phyloP scores from a whole-genome alignment of 2,888 invertebrate genomes.

The Stramonita haemastoma region DNA sequence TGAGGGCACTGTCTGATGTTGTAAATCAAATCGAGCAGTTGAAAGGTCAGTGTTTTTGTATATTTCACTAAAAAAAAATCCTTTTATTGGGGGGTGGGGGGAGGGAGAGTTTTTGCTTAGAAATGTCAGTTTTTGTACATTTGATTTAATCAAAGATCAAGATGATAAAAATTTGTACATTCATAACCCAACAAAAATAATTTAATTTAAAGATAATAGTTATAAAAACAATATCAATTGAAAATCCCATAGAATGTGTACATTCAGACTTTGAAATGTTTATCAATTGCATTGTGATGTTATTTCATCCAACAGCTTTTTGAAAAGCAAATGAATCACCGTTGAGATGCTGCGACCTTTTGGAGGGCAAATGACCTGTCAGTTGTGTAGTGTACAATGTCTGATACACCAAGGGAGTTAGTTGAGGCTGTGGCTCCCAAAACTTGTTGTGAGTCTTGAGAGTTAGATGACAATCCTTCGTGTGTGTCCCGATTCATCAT shows the following conservation, averaged over 20 bases:
- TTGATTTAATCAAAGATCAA: no score
- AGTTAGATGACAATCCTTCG: slow-evolving; percentile 4
- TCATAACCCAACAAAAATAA: neutral
- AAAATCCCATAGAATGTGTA: neutral
- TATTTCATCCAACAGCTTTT: neutral
- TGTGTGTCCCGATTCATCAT: neutral
- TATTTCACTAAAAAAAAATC: no score
- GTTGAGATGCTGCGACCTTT: neutral
- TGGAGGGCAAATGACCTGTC: neutral
- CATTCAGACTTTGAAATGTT: neutral
- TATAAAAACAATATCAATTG: neutral
- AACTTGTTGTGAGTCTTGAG: neutral
- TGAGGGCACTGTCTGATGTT: neutral
- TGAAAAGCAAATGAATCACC: neutral
- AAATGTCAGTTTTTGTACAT: no score
- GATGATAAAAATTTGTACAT: neutral
- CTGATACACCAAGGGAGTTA: neutral
- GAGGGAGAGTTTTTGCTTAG: no score
- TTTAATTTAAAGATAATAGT: neutral
- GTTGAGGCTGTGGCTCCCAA: neutral
- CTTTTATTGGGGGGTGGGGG: no score
- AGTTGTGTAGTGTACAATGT: neutral
- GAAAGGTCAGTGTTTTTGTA: no score
- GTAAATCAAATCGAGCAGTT: neutral
- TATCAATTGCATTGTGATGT: neutral